Evolutionary conservation across 2,888 invertebrate genomes (phyloP), one percentile per base, ranked within the genome.

Genomic region (Microctonus hyperodae): DNA sequence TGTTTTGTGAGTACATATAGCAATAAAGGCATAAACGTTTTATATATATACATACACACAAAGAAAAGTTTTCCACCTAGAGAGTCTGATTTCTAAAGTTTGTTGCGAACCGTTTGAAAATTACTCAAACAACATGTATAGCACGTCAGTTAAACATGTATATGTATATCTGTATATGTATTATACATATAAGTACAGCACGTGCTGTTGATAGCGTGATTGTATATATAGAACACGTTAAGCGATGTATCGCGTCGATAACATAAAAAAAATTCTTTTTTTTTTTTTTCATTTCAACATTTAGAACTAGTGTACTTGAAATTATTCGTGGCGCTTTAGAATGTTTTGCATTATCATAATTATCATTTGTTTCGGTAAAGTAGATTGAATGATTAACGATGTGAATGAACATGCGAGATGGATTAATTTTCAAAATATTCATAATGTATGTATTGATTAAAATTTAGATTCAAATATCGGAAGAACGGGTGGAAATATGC

Each of bases 221-320:
- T 50, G 33, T 9, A 28, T 22, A 22, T 23, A 61, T 20, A 16
- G 16, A n/a, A 16, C 20, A n/a, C 37, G 20, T 16, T 22, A 31
- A 61, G 50, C 31, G 61, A 61, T 61, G 48, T 50, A 55, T 56
- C 56, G 53, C 50, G 63, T 40, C 13, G 63, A 63, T 56, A 56
- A 55, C 16, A 22, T 20, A 44, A 28, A 28, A 28, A 28, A 28
- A 28, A 28, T 7, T 28, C 28, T 28, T 28, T 28, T 28, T 28
- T 7, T 55, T 11, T 55, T 55, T 6, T 48, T n/a, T 20, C 37
- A 40, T n/a, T 16, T 20, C 13, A 7, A 16, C 20, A 44, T 44
- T n/a, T 20, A 44, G 16, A 44, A 44, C 16, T 55, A 55, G n/a
- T 55, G 55, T 55, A 31, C 31, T n/a, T 55, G 2, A 55, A 31